These are phyloP conservation scores for Perccottus glenii DNA, from an alignment of 2,113 vertebrate genomes.

Conservation along the genomic window DNA sequence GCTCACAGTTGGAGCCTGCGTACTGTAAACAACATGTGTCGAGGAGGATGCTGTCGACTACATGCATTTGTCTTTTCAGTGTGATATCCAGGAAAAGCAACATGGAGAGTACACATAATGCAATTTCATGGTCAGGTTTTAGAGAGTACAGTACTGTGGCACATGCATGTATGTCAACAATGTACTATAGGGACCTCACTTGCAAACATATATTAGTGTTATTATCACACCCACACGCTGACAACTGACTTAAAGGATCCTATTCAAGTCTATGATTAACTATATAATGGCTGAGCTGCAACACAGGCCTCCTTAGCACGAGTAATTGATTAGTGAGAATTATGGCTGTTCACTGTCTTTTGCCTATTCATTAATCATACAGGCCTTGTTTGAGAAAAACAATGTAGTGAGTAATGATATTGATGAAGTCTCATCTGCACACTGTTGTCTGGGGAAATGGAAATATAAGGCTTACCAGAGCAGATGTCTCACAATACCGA, in stretches of 20 bases:
- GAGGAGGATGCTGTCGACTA: constrained; percentile 25
- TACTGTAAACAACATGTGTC: constrained; percentile 44
- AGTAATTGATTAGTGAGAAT: constrained; percentile 76
- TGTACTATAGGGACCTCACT: constrained; percentile 5
- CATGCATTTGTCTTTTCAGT: constrained; percentile 35
- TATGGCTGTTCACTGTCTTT: constrained; percentile 67
- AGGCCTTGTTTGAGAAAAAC: constrained; percentile 67
- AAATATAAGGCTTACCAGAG: constrained; percentile 65
- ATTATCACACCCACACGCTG: constrained; percentile 63
- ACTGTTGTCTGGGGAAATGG: constrained; percentile 71
- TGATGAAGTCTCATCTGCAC: constrained; percentile 66
- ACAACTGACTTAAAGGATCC: constrained; percentile 54
- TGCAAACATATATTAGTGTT: constrained; percentile 56
- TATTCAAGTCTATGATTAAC: constrained; percentile 65
- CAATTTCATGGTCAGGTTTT: constrained; percentile 59
- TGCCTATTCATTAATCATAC: constrained; percentile 74
- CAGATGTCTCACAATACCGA: constrained; percentile 75
- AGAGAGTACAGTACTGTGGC: constrained; percentile 20
- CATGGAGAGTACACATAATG: constrained; percentile 49
- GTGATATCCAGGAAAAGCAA: constrained; percentile 45
- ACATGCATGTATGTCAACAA: constrained; percentile 14
- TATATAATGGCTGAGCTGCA: constrained; percentile 59
- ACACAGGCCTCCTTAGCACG: constrained; percentile 61
- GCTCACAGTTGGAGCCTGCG: constrained; percentile 38
- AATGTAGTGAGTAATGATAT: constrained; percentile 75